These are phyloP conservation scores for Phymatocera aterrima DNA, from an alignment of 2,888 invertebrate genomes.

Conservation along the genomic window DNA sequence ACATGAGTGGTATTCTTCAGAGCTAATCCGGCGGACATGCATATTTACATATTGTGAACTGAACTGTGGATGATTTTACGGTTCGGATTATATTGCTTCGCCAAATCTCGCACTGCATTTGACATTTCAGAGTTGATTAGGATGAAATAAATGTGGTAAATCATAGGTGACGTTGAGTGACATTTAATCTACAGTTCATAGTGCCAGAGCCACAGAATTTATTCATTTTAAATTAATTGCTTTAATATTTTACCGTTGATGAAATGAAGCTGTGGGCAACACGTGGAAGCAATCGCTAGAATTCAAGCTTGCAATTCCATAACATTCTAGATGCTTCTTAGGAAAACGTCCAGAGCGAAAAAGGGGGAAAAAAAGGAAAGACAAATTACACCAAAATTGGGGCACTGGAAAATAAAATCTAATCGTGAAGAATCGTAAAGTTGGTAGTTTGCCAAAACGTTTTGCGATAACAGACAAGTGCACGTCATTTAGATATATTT, in stretches of 20 bases:
- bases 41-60: not conserved
- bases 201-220: not conserved
- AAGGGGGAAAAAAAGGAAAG: no score
- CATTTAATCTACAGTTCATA: not conserved
- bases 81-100: not conserved
- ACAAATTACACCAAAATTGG: no score
- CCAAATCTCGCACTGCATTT: not conserved
- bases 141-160: not conserved
- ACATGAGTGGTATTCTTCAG: not conserved
- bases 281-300: not conserved
- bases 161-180: not conserved
- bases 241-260: constrained; percentile 1
- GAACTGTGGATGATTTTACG: not conserved
- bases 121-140: not conserved
- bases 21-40: not conserved
- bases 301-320: not conserved
- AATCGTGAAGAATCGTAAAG: no score
- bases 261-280: not conserved
- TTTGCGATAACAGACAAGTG: no score
- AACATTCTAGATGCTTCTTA: not conserved
- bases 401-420: no score
- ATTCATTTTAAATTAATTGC: not conserved
- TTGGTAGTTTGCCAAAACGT: no score
- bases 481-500: no score
- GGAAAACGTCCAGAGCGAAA: not conserved